These are phyloP conservation scores for Clarias pachynema DNA, from an alignment of 2,797 vertebrate species.

Conservation along the genomic window DNA sequence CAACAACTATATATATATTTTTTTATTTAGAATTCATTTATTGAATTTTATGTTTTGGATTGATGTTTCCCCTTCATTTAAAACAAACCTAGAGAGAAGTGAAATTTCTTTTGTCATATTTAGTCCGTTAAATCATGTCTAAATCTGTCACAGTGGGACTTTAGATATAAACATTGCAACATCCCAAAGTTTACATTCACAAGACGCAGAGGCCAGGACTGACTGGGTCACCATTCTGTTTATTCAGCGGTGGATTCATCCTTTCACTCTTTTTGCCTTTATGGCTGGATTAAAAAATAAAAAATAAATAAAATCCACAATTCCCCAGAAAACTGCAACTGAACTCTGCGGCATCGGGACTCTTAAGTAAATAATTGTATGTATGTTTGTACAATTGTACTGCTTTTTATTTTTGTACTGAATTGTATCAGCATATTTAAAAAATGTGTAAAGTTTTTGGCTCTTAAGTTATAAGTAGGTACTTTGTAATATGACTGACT, in stretches of 20 bases:
- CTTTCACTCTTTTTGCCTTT: constrained; percentile 19
- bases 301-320: not conserved
- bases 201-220: not conserved
- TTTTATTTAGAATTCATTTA: not conserved
- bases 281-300: constrained; percentile 22
- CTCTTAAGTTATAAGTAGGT: constrained; percentile 82
- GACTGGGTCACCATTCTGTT: not conserved
- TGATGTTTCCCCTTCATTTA: not conserved
- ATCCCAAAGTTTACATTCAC: constrained; percentile 9
- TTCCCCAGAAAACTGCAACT: constrained; percentile 7
- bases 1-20: not conserved
- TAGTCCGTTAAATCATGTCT: not conserved
- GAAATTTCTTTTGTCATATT: not conserved
- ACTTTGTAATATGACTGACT: constrained; percentile 76
- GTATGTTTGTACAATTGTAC: constrained; percentile 69
- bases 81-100: not conserved
- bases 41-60: not conserved
- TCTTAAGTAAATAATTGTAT: constrained; percentile 64
- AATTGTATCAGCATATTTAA: constrained; percentile 83
- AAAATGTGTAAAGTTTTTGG: constrained; percentile 74
- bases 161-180: constrained; percentile 7
- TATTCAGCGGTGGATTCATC: not conserved
- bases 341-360: constrained; percentile 48
- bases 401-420: constrained; percentile 83
- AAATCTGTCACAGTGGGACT: constrained; percentile 7